Percentiles rank a stretch among this genome's conserved stretches.
Conservation (phyloP, 53 echinoderm and acorn worm genomes). For the Henricia sp. region DNA sequence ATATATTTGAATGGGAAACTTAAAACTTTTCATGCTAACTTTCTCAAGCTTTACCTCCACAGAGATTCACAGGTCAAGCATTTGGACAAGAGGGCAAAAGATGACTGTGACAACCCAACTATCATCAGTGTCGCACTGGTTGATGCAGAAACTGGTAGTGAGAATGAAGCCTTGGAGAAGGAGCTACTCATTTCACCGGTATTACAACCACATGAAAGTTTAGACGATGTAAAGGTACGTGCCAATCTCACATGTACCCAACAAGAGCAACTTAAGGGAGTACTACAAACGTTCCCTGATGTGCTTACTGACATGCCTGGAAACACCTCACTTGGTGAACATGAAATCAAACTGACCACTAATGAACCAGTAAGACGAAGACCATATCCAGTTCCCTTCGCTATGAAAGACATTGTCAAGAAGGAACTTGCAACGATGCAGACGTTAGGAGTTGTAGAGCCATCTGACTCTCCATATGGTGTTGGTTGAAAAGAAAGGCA, state of each 20-base stretch:
- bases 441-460: conserved; percentile 23
- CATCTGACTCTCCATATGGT: conserved; percentile 35
- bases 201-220: conserved; percentile 10
- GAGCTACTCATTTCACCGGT: conserved; percentile 22
- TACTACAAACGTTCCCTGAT: conserved; percentile 1
- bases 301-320: conserved; percentile 28
- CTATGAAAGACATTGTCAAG: background rate
- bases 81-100: no score
- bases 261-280: background rate
- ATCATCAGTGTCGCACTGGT: background rate
- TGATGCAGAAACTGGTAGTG: background rate
- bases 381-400: conserved; percentile 37
- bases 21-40: conserved; percentile 64
- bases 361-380: background rate
- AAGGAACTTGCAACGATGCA: conserved; percentile 26
- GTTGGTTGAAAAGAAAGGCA: conserved; percentile 4
- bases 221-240: conserved; percentile 36
- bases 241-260: background rate
- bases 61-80: background rate
- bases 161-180: background rate
- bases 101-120: background rate
- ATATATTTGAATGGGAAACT: conserved; percentile 33
- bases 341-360: conserved; percentile 22
- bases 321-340: conserved; percentile 21
- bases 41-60: conserved; percentile 49